Evolutionary conservation across 2,888 invertebrate species (phyloP).

Genomic region (Charanyca ferruginea): DNA sequence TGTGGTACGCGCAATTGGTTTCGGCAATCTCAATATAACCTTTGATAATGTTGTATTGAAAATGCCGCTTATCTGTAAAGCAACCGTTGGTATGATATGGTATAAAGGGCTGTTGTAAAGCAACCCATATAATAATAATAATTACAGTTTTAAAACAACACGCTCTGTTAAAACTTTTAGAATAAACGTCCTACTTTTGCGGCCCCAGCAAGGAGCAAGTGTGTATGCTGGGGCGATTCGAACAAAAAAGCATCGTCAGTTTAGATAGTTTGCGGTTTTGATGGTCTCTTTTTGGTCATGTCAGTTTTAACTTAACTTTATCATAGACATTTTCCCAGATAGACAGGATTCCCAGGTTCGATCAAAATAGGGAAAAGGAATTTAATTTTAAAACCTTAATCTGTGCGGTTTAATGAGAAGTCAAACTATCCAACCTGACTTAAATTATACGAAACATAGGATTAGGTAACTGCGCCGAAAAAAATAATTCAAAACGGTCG

Average conservation of each 20-base stretch:
- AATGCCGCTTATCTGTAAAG: no score
- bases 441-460: no score
- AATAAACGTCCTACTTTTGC: slow-evolving; percentile 9
- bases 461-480: no score
- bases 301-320: slow-evolving; percentile 18
- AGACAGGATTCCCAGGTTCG: neutral
- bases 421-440: no score
- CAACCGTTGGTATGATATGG: no score
- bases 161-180: neutral
- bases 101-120: no score
- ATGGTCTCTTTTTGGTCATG: slow-evolving; percentile 24
- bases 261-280: slow-evolving; percentile 28
- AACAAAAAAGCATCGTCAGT: slow-evolving; percentile 28
- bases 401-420: no score
- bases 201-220: slow-evolving; percentile 7
- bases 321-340: slow-evolving; percentile 8
- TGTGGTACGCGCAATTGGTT: no score
- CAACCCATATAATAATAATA: neutral
- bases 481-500: no score
- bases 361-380: neutral
- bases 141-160: neutral
- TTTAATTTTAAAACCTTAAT: no score
- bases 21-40: no score
- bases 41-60: no score
- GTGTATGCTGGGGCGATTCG: slow-evolving; percentile 11